Conservation (phyloP, 1,140 invertebrate genomes). For the Drosophila arizonae region DNA sequence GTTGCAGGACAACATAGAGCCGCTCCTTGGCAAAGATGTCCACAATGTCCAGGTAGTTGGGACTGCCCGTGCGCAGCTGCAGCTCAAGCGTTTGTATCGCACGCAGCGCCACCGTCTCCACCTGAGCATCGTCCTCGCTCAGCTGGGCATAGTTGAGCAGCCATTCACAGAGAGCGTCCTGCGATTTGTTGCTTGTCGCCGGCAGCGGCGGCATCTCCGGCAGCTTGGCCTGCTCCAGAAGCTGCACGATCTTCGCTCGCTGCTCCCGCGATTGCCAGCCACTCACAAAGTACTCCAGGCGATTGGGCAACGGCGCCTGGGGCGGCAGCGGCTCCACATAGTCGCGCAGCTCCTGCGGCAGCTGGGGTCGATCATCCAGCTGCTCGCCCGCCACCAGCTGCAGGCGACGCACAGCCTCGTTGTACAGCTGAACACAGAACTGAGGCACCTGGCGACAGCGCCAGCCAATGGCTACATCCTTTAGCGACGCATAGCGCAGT, state of each 20-base stretch:
- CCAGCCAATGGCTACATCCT: slow-evolving; percentile 83
- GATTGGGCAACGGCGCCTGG: slow-evolving; percentile 79
- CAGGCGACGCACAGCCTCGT: slow-evolving; percentile 86
- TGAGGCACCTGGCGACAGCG: slow-evolving; percentile 84
- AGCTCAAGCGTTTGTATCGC: slow-evolving; percentile 49
- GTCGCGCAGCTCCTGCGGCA: slow-evolving; percentile 84
- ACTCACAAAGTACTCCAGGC: slow-evolving; percentile 84
- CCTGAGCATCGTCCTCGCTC: slow-evolving; percentile 28
- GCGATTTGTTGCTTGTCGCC: not conserved
- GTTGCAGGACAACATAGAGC: slow-evolving; percentile 20
- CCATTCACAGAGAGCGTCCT: slow-evolving; percentile 44
- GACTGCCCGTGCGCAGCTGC: not conserved
- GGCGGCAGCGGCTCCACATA: slow-evolving; percentile 76
- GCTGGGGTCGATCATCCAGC: slow-evolving; percentile 82
- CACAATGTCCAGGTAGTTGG: slow-evolving; percentile 54
- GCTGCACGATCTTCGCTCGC: slow-evolving; percentile 21
- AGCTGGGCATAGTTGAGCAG: slow-evolving; percentile 57
- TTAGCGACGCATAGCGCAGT: slow-evolving; percentile 84
- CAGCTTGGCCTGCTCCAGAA: slow-evolving; percentile 59
- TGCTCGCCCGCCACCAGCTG: slow-evolving; percentile 86
- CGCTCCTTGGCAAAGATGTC: slow-evolving; percentile 48
- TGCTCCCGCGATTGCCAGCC: slow-evolving; percentile 82
- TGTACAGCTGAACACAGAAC: slow-evolving; percentile 86
- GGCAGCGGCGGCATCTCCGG: slow-evolving; percentile 37
- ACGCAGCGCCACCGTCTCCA: slow-evolving; percentile 42